Conservation (phyloP, 1,140 invertebrate genomes). For the Anoplolepis gracilipes region DNA sequence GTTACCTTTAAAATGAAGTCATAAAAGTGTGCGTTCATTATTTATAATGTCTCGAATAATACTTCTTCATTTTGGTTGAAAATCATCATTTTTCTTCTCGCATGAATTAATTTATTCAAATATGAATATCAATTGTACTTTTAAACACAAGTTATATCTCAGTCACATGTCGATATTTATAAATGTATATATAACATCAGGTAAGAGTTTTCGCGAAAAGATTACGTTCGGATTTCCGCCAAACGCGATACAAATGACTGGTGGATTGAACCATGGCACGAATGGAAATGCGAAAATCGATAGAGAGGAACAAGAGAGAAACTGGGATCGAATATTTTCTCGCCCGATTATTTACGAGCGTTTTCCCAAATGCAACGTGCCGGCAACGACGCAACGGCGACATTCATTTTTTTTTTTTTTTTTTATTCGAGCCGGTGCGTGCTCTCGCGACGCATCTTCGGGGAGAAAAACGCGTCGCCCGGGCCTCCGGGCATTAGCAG, state of each 20-base stretch:
- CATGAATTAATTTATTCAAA: background rate
- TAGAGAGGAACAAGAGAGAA: slow-evolving; percentile 8
- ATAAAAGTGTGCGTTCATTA: background rate
- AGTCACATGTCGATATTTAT: background rate
- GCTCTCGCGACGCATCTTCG: slow-evolving; percentile 75
- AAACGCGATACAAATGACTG: slow-evolving; percentile 30
- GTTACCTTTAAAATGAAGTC: slow-evolving; percentile 12
- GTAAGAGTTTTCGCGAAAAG: background rate
- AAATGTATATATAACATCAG: too few relatives aligned
- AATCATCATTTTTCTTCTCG: background rate
- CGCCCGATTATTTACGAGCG: slow-evolving; percentile 79
- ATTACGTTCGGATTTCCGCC: slow-evolving; percentile 27
- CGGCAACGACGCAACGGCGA: slow-evolving; percentile 15
- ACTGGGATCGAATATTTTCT: slow-evolving; percentile 63
- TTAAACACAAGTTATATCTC: background rate
- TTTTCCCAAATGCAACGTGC: slow-evolving; percentile 77
- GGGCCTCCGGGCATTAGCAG: slow-evolving; percentile 83
- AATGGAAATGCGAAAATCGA: slow-evolving; percentile 10
- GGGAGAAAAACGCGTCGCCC: slow-evolving; percentile 83
- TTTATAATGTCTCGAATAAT: background rate
- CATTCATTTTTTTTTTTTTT: slow-evolving; percentile 75
- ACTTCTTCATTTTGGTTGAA: background rate
- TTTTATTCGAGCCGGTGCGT: slow-evolving; percentile 59
- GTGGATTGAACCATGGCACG: slow-evolving; percentile 26
- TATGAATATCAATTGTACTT: background rate